Base-by-base conservation (phyloP, 1,140 invertebrate genomes). In the Scaptomyza hsui region DNA sequence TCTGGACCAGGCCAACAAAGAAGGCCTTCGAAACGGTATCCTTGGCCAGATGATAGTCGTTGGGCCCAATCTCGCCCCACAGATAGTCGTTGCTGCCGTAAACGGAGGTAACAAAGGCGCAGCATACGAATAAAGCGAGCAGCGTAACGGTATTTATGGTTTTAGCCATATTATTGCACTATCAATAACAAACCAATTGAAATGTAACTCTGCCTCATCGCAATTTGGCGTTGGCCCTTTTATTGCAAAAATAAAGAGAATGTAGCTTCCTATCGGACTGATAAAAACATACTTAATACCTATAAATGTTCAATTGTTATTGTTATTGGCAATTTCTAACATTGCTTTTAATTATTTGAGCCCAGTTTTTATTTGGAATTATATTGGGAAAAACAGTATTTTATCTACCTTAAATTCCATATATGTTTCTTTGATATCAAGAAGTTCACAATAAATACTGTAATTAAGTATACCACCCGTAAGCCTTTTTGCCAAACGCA, bases 31-130 rank as follows among this genome's bases (percentile, higher is more conserved):
- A 71, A 0, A 90, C 71, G 1, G 67, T 73, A 29, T 88, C 82
- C 65, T 90, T 90, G 21, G 78, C 75, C 29, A 90, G 18, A 15
- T 83, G 45, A 52, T 88, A 83, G 13, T 90, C 88, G 4, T 89
- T 75, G 12, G 9, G 1, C 0, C 76, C 82, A 0, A 75, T 35
- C 4, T 72, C 59, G 16, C 88, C 88, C 88, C 88, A 90, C 9
- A 64, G 39, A 52, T 90, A 89, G 44, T 90, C 21, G 32, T 82
- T 89, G 32, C 29, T 49, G 2, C 62, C 79, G 42, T 45, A 21
- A 0, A 48, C 49, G 7, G 60, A 44, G 10, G 55, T 12, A 0
- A 68, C 29, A n/a, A 71, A 60, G 3, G 32, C 73, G n/a, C 56
- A 21, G 10, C 61, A 57, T 0, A 89, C n/a, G 9, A 60, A 29